phyloP scores from a whole-genome alignment of 1,140 invertebrate genomes.

The Archivesica marissinica region DNA sequence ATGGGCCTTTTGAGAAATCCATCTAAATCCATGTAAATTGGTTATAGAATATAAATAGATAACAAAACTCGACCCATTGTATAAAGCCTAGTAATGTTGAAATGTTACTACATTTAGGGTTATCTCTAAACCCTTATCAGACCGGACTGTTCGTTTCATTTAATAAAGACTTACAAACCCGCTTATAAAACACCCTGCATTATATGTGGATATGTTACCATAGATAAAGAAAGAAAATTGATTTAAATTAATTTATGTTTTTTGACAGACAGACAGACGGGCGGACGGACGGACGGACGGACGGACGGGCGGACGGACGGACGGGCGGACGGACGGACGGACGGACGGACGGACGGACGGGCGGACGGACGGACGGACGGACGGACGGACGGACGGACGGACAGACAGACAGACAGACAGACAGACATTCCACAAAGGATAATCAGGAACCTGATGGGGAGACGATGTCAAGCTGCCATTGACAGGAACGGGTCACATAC shows the following conservation, averaged over 20 bases:
- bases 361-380: not conserved
- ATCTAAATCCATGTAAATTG: not conserved
- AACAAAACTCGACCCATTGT: constrained; percentile 20
- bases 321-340: not conserved
- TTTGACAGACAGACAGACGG: not conserved
- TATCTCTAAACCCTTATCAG: constrained; percentile 1
- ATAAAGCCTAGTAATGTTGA: constrained; percentile 4
- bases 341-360: not conserved
- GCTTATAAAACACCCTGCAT: not conserved
- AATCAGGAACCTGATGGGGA: too few relatives aligned
- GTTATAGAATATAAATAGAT: not conserved
- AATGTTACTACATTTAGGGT: constrained; percentile 5
- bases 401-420: too few relatives aligned
- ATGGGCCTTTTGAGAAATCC: not conserved
- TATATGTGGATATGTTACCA: not conserved
- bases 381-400: too few relatives aligned
- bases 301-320: not conserved
- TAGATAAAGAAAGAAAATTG: not conserved
- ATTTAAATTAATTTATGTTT: too few relatives aligned
- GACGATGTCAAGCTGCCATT: too few relatives aligned
- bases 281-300: not conserved
- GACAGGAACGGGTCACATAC: too few relatives aligned
- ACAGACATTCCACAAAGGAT: too few relatives aligned
- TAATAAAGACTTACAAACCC: constrained; percentile 2
- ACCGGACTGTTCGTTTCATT: not conserved